These are phyloP conservation scores for Diloba caeruleocephala DNA, from an alignment of 2,888 invertebrate species.

Conservation along the genomic window DNA sequence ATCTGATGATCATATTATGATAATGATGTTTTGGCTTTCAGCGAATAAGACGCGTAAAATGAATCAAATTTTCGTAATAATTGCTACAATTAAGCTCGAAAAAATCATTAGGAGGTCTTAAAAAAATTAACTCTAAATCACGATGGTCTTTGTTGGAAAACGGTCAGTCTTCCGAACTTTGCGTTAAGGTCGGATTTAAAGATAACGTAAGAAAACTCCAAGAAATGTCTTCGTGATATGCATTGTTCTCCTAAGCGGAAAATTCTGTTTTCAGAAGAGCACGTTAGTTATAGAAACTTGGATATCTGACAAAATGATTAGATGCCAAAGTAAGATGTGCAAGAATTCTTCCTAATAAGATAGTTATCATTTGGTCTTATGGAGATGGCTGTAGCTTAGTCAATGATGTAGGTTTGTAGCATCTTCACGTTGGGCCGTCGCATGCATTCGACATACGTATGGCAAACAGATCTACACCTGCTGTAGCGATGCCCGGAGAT, in stretches of 20 bases:
- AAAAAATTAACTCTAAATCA: slow-evolving; percentile 20
- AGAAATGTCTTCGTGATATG: slow-evolving; percentile 34
- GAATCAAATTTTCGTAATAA: slow-evolving; percentile 12
- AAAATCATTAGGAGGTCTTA: slow-evolving; percentile 42
- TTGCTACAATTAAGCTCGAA: slow-evolving; percentile 28
- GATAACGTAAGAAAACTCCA: slow-evolving; percentile 38
- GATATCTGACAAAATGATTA: slow-evolving; percentile 35
- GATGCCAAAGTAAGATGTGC: slow-evolving; percentile 48
- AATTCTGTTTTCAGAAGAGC: slow-evolving; percentile 32
- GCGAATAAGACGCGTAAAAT: slow-evolving; percentile 20
- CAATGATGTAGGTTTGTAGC: slow-evolving; percentile 43
- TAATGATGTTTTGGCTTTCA: slow-evolving; percentile 1
- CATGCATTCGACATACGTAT: slow-evolving; percentile 44
- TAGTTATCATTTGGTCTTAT: slow-evolving; percentile 60
- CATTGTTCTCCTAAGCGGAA: slow-evolving; percentile 24
- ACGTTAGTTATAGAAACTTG: slow-evolving; percentile 35
- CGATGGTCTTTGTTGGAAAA: slow-evolving; percentile 40
- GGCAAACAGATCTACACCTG: slow-evolving; percentile 53
- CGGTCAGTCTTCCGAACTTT: slow-evolving; percentile 51
- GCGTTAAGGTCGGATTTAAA: slow-evolving; percentile 43
- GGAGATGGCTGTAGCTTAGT: slow-evolving; percentile 54
- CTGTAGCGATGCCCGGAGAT: slow-evolving; percentile 22
- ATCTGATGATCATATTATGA: slow-evolving; percentile 2
- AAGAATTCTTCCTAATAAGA: slow-evolving; percentile 47
- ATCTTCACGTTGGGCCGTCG: slow-evolving; percentile 25